Evolutionary conservation across 2,113 vertebrate genomes (phyloP).

Genomic region (Corythornis vintsioides): DNA sequence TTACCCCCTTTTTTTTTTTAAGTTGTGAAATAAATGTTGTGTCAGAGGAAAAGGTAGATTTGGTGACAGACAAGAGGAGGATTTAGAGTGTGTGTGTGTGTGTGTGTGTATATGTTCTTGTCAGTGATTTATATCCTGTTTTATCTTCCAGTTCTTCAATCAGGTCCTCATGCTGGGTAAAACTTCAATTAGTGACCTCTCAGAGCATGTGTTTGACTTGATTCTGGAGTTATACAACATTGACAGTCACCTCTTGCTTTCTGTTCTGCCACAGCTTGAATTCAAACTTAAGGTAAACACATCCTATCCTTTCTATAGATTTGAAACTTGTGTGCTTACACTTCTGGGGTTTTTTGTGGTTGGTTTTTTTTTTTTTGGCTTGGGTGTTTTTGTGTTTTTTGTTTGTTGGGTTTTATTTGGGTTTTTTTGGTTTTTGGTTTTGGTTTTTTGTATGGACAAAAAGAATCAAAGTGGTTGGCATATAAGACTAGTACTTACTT

Average conservation of each 20-base stretch:
- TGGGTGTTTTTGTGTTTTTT: no score
- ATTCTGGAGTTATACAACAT: slow-evolving; percentile 99
- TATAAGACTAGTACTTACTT: not conserved
- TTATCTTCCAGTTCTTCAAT: slow-evolving; percentile 91
- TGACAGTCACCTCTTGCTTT: slow-evolving; percentile 96
- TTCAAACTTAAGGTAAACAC: slow-evolving; percentile 95
- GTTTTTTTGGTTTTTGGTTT: no score
- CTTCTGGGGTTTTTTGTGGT: not conserved
- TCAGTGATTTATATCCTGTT: not conserved
- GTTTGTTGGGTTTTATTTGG: no score
- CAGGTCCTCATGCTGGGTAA: slow-evolving; percentile 99
- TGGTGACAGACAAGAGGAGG: not conserved
- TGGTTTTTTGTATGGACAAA: not conserved
- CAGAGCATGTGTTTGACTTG: slow-evolving; percentile 96
- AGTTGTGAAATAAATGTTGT: not conserved
- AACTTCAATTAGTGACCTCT: slow-evolving; percentile 97
- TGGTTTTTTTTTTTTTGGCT: no score
- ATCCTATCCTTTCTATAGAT: not conserved
- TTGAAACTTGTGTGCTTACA: not conserved
- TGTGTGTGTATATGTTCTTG: not conserved
- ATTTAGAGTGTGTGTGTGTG: not conserved
- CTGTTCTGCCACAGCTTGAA: slow-evolving; percentile 96
- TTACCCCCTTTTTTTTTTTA: no score
- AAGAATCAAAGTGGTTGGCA: not conserved
- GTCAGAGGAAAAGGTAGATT: not conserved